A percentile compares a stretch with the other conserved stretches of the same genome.
These are phyloP conservation scores for Polylopha cassiicola DNA, from an alignment of 2,888 invertebrate species.

Conservation along the genomic window DNA sequence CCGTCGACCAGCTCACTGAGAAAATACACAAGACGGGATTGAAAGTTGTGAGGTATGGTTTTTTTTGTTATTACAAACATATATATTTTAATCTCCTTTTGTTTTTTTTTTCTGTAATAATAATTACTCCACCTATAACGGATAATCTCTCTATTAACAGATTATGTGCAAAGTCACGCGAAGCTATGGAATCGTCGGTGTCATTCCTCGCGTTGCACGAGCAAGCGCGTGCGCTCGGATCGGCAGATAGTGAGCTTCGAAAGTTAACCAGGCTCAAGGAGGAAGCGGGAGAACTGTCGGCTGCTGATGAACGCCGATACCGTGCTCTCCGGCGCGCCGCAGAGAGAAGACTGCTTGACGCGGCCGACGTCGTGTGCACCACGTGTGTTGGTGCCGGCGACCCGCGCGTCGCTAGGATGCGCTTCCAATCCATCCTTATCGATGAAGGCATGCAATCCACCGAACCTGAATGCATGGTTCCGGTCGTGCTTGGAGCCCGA, in stretches of 20 bases:
- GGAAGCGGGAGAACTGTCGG: constrained; percentile 97
- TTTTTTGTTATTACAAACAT: too few species aligned
- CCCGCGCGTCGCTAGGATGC: constrained; percentile 92
- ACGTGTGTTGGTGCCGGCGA: constrained; percentile 99
- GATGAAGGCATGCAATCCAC: constrained; percentile 99
- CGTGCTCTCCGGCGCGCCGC: constrained; percentile 92
- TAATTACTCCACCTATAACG: too few species aligned
- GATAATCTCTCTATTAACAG: too few species aligned
- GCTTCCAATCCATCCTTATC: constrained; percentile 97
- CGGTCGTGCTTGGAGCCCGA: constrained; percentile 97
- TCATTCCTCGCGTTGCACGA: constrained; percentile 97
- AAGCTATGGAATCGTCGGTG: constrained; percentile 98
- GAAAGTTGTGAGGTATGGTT: too few species aligned
- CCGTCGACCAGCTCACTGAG: constrained; percentile 99
- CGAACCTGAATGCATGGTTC: constrained; percentile 99
- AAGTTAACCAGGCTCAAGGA: constrained; percentile 98
- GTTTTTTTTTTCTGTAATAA: too few species aligned
- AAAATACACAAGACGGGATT: constrained; percentile 98
- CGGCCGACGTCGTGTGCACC: constrained; percentile 99
- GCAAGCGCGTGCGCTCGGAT: constrained; percentile 96
- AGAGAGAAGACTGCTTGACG: constrained; percentile 92
- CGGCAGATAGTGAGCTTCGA: constrained; percentile 90
- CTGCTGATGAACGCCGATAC: constrained; percentile 96
- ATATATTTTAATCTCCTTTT: too few species aligned
- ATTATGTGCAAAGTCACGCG: constrained; percentile 97